Percentiles rank a stretch among this genome's conserved stretches.
Evolutionary conservation across 2,113 vertebrate species (phyloP).

Genomic region (Nesoenas mayeri): DNA sequence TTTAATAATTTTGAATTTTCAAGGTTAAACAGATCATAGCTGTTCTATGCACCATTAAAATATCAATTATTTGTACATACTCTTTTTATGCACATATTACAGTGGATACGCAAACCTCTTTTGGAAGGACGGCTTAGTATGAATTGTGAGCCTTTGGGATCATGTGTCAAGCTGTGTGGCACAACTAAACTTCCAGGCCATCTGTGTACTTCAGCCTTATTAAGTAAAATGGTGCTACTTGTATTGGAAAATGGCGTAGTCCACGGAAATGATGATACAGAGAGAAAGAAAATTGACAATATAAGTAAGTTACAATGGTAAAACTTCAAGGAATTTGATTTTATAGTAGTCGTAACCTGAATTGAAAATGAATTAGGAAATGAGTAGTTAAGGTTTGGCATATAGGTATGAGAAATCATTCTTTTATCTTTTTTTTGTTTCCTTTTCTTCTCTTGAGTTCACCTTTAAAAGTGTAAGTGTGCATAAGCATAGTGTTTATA

Average conservation of each 20-base stretch:
- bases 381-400: neutral
- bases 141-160: conserved; percentile 76
- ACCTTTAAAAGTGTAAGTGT: neutral
- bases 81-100: neutral
- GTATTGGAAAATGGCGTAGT: conserved; percentile 47
- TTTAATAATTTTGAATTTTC: neutral
- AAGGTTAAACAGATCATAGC: neutral
- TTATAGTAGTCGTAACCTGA: neutral
- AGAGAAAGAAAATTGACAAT: conserved; percentile 62
- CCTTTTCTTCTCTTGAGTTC: neutral
- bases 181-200: conserved; percentile 82
- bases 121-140: conserved; percentile 82
- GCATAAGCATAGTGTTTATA: neutral
- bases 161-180: conserved; percentile 68
- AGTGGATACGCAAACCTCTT: conserved; percentile 91
- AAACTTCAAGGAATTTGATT: neutral
- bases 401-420: neutral
- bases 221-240: conserved; percentile 80
- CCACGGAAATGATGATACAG: conserved; percentile 49
- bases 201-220: conserved; percentile 84
- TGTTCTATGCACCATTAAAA: neutral
- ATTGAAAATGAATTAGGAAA: neutral
- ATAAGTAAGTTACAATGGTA: conserved; percentile 73
- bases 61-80: neutral
- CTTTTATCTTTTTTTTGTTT: neutral